Percentiles rank a stretch among this genome's conserved stretches.
Evolutionary conservation across 2,888 invertebrate species (phyloP).

Genomic region (Apodemia hepburni): DNA sequence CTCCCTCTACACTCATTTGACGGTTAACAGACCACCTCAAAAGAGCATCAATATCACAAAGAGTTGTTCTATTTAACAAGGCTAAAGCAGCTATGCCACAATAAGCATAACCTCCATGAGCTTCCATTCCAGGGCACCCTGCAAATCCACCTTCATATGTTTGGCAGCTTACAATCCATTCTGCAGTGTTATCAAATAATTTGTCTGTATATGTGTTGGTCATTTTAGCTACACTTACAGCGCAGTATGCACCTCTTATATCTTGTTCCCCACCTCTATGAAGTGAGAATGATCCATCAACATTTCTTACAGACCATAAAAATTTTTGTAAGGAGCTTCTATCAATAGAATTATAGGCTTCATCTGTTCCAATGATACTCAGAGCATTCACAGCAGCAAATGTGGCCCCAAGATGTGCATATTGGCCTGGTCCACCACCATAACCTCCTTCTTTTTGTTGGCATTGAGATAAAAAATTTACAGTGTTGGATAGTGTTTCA

Average conservation of each 20-base stretch:
- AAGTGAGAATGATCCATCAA: slow-evolving; percentile 95
- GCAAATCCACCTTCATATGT: slow-evolving; percentile 99
- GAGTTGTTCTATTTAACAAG: slow-evolving; percentile 86
- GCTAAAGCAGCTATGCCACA: slow-evolving; percentile 96
- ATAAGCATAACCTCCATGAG: slow-evolving; percentile 99
- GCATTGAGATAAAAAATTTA: slow-evolving; percentile 78
- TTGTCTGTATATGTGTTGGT: slow-evolving; percentile 88
- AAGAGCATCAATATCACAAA: slow-evolving; percentile 88
- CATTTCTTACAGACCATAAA: slow-evolving; percentile 86
- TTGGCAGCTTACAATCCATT: slow-evolving; percentile 97
- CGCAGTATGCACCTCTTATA: slow-evolving; percentile 98
- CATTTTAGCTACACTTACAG: slow-evolving; percentile 92
- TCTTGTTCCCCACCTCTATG: slow-evolving; percentile 96
- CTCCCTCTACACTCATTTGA: slow-evolving; percentile 97
- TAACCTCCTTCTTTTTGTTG: slow-evolving; percentile 92
- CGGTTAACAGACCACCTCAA: slow-evolving; percentile 93
- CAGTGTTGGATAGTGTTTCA: slow-evolving; percentile 56
- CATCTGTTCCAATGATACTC: slow-evolving; percentile 92
- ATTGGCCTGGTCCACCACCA: slow-evolving; percentile 96
- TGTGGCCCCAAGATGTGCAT: slow-evolving; percentile 96
- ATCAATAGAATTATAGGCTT: slow-evolving; percentile 93
- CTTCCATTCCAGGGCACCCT: slow-evolving; percentile 93
- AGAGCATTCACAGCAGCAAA: slow-evolving; percentile 98
- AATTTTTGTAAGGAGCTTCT: slow-evolving; percentile 87
- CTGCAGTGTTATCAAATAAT: slow-evolving; percentile 91